These are phyloP conservation scores for Mesocentrotus franciscanus DNA, from an alignment of 53 echinoderm and acorn worm species.

Conservation along the genomic window DNA sequence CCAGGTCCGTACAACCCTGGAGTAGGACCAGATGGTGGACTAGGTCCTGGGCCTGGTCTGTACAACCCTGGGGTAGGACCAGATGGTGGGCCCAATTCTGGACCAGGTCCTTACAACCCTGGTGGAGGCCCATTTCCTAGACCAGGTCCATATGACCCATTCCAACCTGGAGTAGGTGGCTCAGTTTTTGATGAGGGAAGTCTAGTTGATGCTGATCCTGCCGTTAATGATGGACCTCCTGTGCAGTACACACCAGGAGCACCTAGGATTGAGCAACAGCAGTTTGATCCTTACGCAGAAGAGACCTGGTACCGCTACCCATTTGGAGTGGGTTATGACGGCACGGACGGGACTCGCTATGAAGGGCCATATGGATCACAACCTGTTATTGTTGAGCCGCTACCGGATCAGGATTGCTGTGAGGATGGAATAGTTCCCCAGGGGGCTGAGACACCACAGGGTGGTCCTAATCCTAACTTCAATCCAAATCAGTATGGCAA, in stretches of 20 bases:
- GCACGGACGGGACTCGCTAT: slow-evolving; percentile 30
- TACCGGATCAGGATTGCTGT: slow-evolving; percentile 57
- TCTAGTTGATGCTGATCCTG: slow-evolving; percentile 46
- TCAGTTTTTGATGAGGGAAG: slow-evolving; percentile 14
- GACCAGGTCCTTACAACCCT: slow-evolving; percentile 29
- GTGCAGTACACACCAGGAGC: not conserved
- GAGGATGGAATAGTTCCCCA: slow-evolving; percentile 20
- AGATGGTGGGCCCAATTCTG: not conserved
- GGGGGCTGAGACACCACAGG: not conserved
- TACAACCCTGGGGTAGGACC: slow-evolving; percentile 19
- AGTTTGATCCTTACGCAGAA: slow-evolving; percentile 44
- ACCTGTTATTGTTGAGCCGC: slow-evolving; percentile 40
- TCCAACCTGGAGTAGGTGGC: slow-evolving; percentile 12
- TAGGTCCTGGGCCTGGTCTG: not conserved
- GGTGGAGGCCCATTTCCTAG: not conserved
- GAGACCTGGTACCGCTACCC: slow-evolving; percentile 57
- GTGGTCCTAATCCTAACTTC: slow-evolving; percentile 26
- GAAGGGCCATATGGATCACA: slow-evolving; percentile 21
- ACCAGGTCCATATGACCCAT: slow-evolving; percentile 38
- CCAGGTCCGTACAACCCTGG: slow-evolving; percentile 20
- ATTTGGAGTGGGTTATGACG: slow-evolving; percentile 56
- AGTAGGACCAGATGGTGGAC: slow-evolving; percentile 3
- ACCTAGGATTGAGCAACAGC: slow-evolving; percentile 50
- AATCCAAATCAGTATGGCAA: slow-evolving; percentile 32
- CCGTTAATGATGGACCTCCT: slow-evolving; percentile 48